Evolutionary conservation across 2,113 vertebrate genomes (phyloP).

Genomic region (Coptodon bakossiorum): DNA sequence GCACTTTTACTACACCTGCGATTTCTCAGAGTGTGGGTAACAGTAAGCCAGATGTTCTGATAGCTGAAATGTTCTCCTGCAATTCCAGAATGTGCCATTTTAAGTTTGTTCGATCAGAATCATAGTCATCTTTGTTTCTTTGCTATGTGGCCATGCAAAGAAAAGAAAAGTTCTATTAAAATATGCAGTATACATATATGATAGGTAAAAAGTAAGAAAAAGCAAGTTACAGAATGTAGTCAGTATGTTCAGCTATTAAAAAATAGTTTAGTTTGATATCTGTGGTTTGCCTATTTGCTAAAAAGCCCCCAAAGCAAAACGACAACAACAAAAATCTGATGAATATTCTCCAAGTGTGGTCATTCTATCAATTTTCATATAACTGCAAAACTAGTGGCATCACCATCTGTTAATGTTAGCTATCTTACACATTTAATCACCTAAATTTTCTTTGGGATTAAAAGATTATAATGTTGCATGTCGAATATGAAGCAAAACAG

Average conservation of each 20-base stretch:
- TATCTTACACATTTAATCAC: not conserved
- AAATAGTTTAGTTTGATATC: not conserved
- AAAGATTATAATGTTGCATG: not conserved
- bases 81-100: not conserved
- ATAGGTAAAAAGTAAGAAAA: not conserved
- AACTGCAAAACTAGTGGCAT: not conserved
- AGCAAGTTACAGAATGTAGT: not conserved
- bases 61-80: not conserved
- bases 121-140: not conserved
- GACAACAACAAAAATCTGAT: not conserved
- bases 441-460: not conserved
- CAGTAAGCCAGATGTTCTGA: not conserved
- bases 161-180: not conserved
- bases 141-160: not conserved
- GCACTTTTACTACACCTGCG: not conserved
- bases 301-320: not conserved
- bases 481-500: fast-evolving
- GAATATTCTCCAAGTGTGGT: not conserved
- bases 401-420: not conserved
- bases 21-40: not conserved
- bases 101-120: not conserved
- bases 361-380: not conserved
- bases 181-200: not conserved
- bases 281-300: not conserved
- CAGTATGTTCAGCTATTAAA: not conserved